Percentiles rank a stretch among this genome's conserved stretches.
Conservation (phyloP, 2,797 vertebrate genomes). For the Pangasius sanitwongsei region DNA sequence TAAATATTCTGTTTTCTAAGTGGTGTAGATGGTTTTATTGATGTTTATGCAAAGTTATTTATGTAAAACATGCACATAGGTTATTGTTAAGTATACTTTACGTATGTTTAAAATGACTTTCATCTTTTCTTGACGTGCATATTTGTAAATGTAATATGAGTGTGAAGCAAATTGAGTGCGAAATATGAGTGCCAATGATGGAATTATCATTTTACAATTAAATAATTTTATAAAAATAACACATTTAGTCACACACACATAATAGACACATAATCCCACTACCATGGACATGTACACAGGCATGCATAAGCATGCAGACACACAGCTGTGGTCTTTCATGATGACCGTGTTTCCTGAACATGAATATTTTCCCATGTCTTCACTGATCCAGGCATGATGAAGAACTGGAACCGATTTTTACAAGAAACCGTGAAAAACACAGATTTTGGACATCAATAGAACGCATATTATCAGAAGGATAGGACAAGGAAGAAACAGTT, state of each 20-base stretch:
- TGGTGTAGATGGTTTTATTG: not conserved
- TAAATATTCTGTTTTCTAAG: not conserved
- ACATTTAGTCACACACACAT: not conserved
- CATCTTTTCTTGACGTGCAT: not conserved
- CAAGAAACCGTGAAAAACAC: not conserved
- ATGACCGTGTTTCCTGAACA: constrained; percentile 45
- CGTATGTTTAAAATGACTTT: not conserved
- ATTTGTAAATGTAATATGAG: no score
- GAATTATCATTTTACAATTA: not conserved
- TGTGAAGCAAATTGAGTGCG: not conserved
- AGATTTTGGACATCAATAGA: not conserved
- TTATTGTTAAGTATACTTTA: not conserved
- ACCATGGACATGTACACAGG: not conserved
- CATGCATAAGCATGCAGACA: constrained; percentile 25
- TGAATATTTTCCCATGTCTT: constrained; percentile 59
- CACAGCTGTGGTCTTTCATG: constrained; percentile 44
- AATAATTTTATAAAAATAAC: not conserved
- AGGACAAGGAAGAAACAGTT: constrained; percentile 37
- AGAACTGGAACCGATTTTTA: constrained; percentile 62
- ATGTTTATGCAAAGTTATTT: not conserved
- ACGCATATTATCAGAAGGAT: constrained; percentile 31
- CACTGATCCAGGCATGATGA: constrained; percentile 45
- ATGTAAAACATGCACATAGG: not conserved
- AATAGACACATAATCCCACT: not conserved
- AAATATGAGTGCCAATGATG: not conserved